Evolutionary conservation across 2,113 vertebrate species (phyloP), one percentile per base, ranked within the genome.

Genomic region (Sapajus apella): DNA sequence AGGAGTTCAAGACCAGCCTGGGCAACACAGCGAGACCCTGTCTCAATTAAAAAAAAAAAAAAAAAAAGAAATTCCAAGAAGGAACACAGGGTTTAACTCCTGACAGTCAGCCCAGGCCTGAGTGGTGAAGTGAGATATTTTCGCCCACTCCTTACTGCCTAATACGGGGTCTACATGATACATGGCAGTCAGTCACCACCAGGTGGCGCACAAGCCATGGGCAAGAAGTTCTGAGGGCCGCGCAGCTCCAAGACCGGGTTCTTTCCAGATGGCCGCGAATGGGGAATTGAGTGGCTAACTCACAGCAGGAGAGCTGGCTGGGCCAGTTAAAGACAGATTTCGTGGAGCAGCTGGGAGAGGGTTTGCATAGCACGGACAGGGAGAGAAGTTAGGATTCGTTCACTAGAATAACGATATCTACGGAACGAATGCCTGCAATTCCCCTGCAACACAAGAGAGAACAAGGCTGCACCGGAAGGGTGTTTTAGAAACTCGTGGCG

Each of bases 201-300:
- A 96, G 97, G 73, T 50, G 97, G 94, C 73, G 81, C 17, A 32
- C 92, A 81, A 88, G 20, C 77, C 68, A 56, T 23, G 30, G 6
- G 21, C 30, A 14, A 73, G 66, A 82, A 10, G 21, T 27, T 40
- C 50, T 5, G 35, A 64, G n/a, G 0, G 0, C 30, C 8, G 3
- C 1, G 0, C 0, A 4, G 6, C 8, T 61, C 37, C 1, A 0
- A 5, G 23, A 9, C 20, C 16, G 0, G 2, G 1, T 72, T 3
- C 5, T 80, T 75, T 23, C 27, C 14, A 37, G 10, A 1, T 13
- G 12, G 18, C 30, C 3, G 0, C 56, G 35, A 37, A n/a, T 2
- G n/a, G 43, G 25, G 30, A 13, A 1, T 3, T 35, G 52, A 73
- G 13, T 4, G 50, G 21, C 47, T n/a, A 1, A 1, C 6, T 25